Percentiles rank a stretch among this genome's conserved stretches.
These are phyloP conservation scores for Ametastegia equiseti DNA, from an alignment of 2,888 invertebrate species.

Conservation along the genomic window DNA sequence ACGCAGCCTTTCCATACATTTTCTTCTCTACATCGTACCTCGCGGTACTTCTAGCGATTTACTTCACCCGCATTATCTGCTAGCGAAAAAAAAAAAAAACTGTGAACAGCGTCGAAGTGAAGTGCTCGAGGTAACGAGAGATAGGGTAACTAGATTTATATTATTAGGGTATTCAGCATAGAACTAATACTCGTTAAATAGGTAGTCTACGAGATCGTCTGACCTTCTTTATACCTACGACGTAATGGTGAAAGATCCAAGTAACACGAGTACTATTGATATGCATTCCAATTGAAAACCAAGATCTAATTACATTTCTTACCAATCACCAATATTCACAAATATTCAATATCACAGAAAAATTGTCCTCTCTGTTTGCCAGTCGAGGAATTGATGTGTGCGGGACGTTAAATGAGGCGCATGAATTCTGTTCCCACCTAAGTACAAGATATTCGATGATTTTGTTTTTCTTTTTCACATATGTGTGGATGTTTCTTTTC, in stretches of 20 bases:
- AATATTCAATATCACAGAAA: too few relatives aligned
- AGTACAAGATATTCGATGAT: not conserved
- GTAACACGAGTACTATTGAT: not conserved
- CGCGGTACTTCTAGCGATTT: not conserved
- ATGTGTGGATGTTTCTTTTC: not conserved
- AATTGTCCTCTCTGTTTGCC: not conserved
- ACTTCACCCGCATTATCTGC: conserved; percentile 1
- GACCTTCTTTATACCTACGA: not conserved
- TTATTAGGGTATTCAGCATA: conserved; percentile 13
- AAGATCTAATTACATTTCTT: conserved; percentile 5
- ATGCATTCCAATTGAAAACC: conserved; percentile 1
- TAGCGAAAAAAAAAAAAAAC: not conserved
- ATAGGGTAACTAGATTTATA: conserved; percentile 23
- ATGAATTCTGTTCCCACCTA: not conserved
- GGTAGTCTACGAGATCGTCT: conserved; percentile 15
- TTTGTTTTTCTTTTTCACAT: not conserved
- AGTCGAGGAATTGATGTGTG: not conserved
- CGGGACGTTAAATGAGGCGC: not conserved
- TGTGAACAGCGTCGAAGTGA: not conserved
- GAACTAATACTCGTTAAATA: not conserved
- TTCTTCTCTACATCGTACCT: not conserved
- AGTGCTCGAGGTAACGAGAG: conserved; percentile 16
- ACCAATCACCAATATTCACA: too few relatives aligned
- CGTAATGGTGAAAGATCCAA: not conserved
- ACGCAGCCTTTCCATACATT: conserved; percentile 8